Evolutionary conservation across 2,888 invertebrate genomes (phyloP).

Genomic region (Punctoribates punctum): DNA sequence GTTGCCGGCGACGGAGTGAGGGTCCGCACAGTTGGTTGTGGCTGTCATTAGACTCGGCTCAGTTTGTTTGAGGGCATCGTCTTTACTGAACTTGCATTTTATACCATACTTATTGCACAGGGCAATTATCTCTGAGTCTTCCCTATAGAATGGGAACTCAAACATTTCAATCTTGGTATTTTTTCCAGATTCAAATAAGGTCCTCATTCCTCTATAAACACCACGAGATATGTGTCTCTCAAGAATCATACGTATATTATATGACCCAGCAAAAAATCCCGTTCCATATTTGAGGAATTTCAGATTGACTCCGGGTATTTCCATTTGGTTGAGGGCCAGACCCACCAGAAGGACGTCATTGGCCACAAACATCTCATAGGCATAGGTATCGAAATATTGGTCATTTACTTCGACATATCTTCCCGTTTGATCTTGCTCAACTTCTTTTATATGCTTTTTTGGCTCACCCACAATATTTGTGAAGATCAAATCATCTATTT

Average conservation of each 20-base stretch:
- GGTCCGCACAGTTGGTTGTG: conserved; percentile 2
- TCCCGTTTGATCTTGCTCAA: not conserved
- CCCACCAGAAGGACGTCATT: not conserved
- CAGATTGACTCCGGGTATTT: not conserved
- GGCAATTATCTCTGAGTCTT: not conserved
- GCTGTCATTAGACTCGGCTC: not conserved
- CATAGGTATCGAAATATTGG: not conserved
- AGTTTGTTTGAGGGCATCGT: not conserved
- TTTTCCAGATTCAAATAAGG: not conserved
- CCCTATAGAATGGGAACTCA: not conserved
- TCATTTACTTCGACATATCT: not conserved
- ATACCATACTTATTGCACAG: not conserved
- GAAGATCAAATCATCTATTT: not conserved
- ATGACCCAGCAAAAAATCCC: not conserved
- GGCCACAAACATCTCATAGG: not conserved
- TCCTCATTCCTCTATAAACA: not conserved
- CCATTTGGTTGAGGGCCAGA: not conserved
- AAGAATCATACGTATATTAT: not conserved
- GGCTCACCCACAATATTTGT: not conserved
- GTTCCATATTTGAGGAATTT: conserved; percentile 7
- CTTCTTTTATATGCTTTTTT: not conserved
- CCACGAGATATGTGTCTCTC: not conserved
- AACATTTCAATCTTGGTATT: not conserved
- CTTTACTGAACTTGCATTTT: not conserved
- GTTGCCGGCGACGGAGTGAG: not conserved